These are phyloP conservation scores for Muscidifurax raptorellus DNA, from an alignment of 1,140 invertebrate species.

Conservation along the genomic window DNA sequence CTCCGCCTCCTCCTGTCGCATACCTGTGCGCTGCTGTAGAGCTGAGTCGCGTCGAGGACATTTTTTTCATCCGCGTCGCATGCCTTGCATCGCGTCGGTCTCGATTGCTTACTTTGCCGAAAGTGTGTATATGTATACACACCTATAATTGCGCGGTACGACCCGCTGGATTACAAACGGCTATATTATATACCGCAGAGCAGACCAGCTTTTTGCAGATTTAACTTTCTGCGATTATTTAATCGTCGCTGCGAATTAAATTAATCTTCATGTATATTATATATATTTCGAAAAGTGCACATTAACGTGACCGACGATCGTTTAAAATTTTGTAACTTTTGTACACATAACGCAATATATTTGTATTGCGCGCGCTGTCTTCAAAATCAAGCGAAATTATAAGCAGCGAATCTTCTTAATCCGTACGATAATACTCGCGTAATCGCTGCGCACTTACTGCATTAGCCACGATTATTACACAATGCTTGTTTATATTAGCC, in stretches of 20 bases:
- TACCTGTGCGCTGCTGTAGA: neutral
- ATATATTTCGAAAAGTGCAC: neutral
- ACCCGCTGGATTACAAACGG: no score
- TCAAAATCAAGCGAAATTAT: neutral
- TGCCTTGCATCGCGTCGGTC: neutral
- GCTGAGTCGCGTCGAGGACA: neutral
- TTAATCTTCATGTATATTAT: no score
- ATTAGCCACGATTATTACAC: neutral
- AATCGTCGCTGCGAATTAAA: no score
- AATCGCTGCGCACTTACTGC: neutral
- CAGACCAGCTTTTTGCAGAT: no score
- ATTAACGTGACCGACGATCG: neutral
- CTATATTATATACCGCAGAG: neutral
- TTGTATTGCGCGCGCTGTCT: no score
- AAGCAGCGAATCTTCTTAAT: neutral
- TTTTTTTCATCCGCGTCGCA: neutral
- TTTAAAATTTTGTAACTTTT: no score
- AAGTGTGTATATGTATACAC: no score
- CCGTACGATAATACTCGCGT: neutral
- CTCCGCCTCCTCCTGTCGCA: conserved; percentile 13
- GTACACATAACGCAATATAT: neutral
- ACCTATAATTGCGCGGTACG: neutral
- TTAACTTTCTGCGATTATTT: no score
- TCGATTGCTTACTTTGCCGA: conserved; percentile 29
- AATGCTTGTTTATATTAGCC: conserved; percentile 11